These are phyloP conservation scores for Diabrotica balteata DNA, from an alignment of 2,888 invertebrate species.

Conservation along the genomic window DNA sequence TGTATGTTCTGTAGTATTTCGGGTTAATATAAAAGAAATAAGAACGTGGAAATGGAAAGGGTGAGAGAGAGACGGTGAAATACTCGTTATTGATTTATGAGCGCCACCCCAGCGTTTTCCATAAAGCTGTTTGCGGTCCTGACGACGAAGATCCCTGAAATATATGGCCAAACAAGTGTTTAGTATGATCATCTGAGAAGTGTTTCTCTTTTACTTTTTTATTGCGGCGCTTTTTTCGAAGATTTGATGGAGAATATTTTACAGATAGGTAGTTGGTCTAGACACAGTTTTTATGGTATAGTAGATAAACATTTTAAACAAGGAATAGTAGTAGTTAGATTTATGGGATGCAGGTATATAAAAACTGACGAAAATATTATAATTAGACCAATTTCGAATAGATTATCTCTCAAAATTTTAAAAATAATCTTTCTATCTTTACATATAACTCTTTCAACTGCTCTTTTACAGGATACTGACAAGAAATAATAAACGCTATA, in stretches of 20 bases:
- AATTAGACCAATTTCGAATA: too few relatives aligned
- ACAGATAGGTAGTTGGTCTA: slow-evolving; percentile 2
- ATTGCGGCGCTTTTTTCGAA: slow-evolving; percentile 23
- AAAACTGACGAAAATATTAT: too few relatives aligned
- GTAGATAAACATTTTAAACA: too few relatives aligned
- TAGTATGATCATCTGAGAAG: slow-evolving; percentile 60
- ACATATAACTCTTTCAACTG: too few relatives aligned
- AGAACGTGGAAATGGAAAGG: slow-evolving; percentile 39
- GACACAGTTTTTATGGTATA: background rate
- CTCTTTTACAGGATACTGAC: too few relatives aligned
- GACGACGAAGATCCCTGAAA: slow-evolving; percentile 58
- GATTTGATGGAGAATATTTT: slow-evolving; percentile 2
- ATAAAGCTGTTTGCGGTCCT: slow-evolving; percentile 63
- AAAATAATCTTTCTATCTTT: too few relatives aligned
- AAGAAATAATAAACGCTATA: too few relatives aligned
- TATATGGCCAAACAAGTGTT: slow-evolving; percentile 63
- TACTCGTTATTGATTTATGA: slow-evolving; percentile 68
- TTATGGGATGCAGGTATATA: too few relatives aligned
- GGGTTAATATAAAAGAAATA: slow-evolving; percentile 50
- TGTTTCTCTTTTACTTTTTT: slow-evolving; percentile 51
- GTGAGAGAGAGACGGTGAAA: slow-evolving; percentile 49
- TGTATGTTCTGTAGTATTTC: slow-evolving; percentile 44
- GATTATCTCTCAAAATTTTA: too few relatives aligned
- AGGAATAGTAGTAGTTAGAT: too few relatives aligned
- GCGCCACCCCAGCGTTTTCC: slow-evolving; percentile 62